Evolutionary conservation across 2,797 vertebrate genomes (phyloP).

Genomic region (Myotis pilosus): DNA sequence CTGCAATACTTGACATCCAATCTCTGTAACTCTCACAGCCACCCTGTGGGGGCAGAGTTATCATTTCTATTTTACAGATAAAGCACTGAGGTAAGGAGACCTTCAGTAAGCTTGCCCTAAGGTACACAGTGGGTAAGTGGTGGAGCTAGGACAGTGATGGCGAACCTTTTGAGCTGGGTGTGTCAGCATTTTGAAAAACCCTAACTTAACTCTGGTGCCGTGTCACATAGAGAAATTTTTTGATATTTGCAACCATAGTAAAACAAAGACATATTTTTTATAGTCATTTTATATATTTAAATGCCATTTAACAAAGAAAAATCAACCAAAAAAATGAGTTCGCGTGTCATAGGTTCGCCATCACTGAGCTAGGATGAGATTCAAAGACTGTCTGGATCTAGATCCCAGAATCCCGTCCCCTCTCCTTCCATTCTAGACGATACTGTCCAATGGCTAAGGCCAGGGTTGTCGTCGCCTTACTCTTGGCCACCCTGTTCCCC

Average conservation of each 20-base stretch:
- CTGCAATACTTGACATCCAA: neutral
- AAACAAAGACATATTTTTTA: too few relatives aligned
- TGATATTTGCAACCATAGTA: too few relatives aligned
- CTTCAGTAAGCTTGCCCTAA: neutral
- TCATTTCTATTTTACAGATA: neutral
- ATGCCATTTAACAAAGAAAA: too few relatives aligned
- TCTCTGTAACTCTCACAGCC: neutral
- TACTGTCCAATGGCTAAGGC: neutral
- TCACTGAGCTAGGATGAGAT: neutral
- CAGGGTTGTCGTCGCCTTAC: rapidly evolving
- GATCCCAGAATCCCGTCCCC: neutral
- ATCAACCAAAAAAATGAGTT: too few relatives aligned
- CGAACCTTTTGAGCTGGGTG: too few relatives aligned
- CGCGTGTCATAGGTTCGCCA: too few relatives aligned
- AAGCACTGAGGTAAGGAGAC: neutral
- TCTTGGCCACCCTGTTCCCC: neutral
- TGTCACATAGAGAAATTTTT: too few relatives aligned
- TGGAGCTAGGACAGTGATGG: too few relatives aligned
- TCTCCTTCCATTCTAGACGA: neutral
- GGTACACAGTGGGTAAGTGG: neutral
- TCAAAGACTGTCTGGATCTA: neutral
- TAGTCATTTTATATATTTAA: too few relatives aligned
- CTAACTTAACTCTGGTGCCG: too few relatives aligned
- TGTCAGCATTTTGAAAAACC: too few relatives aligned
- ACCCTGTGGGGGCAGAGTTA: neutral